Evolutionary conservation across 1,140 invertebrate species (phyloP).

Genomic region (Scylla paramamosain): DNA sequence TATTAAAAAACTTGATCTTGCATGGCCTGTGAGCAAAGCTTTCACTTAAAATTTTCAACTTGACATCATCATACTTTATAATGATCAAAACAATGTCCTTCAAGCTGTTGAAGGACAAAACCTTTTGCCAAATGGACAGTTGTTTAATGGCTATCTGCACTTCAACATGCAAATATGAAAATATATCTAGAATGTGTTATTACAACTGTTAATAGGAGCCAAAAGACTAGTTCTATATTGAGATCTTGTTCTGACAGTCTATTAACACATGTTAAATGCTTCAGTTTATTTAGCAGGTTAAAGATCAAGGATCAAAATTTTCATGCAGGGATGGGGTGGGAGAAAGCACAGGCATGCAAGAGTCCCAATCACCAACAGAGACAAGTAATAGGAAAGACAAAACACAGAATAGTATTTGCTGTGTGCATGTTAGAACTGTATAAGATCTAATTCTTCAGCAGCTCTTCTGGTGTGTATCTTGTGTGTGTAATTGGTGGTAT

Average conservation of each 20-base stretch:
- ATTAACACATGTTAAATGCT: conserved; percentile 53
- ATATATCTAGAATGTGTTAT: conserved; percentile 4
- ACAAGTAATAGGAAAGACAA: conserved; percentile 53
- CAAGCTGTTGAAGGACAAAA: background rate
- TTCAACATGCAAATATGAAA: conserved; percentile 24
- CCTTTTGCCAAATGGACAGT: background rate
- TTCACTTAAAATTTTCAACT: too few relatives aligned
- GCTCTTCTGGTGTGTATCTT: background rate
- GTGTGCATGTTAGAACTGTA: conserved; percentile 7
- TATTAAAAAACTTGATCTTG: too few relatives aligned
- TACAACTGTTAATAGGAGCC: conserved; percentile 58
- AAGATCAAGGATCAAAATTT: conserved; percentile 45
- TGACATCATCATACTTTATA: background rate
- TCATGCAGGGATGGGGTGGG: conserved; percentile 49
- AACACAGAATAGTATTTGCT: background rate
- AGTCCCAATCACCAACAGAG: conserved; percentile 67
- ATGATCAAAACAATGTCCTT: background rate
- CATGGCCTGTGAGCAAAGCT: too few relatives aligned
- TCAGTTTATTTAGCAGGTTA: conserved; percentile 68
- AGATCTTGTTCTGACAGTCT: background rate
- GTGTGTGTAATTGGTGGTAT: background rate
- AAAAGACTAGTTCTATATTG: conserved; percentile 45
- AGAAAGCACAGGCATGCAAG: conserved; percentile 37
- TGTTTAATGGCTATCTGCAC: background rate
- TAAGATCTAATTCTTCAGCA: too few relatives aligned